A percentile compares a stretch with the other conserved stretches of the same genome.
These are phyloP conservation scores for Drosophila multiciliata DNA, from an alignment of 2,888 invertebrate genomes.

Conservation along the genomic window DNA sequence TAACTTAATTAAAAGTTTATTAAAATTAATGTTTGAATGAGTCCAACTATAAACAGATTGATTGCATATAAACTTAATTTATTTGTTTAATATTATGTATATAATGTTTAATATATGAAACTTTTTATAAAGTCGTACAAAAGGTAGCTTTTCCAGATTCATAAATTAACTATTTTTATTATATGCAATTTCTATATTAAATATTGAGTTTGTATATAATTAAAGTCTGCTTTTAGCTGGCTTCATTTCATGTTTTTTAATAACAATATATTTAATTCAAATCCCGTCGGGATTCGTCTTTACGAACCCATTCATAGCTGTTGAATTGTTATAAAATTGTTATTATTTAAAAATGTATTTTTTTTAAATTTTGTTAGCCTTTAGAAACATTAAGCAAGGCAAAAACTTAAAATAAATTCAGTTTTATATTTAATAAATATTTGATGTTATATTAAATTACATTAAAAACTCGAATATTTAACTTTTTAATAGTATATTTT, in stretches of 20 bases:
- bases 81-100: not conserved
- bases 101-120: not conserved
- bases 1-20: slow-evolving; percentile 19
- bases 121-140: no score
- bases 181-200: not conserved
- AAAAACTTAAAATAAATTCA: not conserved
- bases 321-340: not conserved
- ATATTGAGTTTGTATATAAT: not conserved
- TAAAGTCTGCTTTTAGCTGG: not conserved
- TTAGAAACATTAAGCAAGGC: not conserved
- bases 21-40: no score
- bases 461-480: not conserved
- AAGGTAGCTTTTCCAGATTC: not conserved
- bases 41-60: not conserved
- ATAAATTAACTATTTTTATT: not conserved
- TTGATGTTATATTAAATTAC: not conserved
- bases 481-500: not conserved
- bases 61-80: not conserved
- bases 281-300: not conserved
- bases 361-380: not conserved
- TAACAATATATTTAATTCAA: not conserved
- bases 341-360: not conserved
- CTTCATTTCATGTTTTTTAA: not conserved
- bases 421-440: not conserved
- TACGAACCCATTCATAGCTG: not conserved